Base-by-base conservation (phyloP, 2,888 invertebrate genomes). In the Nymphalis polychloros region DNA sequence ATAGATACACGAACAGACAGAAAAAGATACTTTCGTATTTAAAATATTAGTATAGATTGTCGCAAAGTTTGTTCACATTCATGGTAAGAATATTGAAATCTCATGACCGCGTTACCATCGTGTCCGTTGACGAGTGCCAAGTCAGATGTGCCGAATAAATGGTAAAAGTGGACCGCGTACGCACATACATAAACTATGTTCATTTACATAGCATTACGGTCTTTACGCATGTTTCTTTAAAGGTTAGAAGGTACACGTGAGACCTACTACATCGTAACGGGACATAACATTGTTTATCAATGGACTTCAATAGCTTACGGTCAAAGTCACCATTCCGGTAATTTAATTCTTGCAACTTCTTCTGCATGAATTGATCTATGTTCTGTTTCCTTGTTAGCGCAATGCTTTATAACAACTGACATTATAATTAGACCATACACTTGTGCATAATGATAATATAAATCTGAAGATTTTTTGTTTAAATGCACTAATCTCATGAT, bases 121-220 rank as follows among this genome's bases (percentile, higher is more conserved):
- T 41, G 48, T 35, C 59, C 57, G 60, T 50, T 59, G 59, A 27
- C 49, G 49, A 62, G 68, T 64, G 71, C 64, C 71, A 72, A 72
- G 74, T 69, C 71, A 81, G 81, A 80, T 82, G 83, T 83, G 77
- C 82, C 82, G 83, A 85, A 85, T 86, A 86, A 84, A 84, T 85
- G 80, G 82, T 85, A 87, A 89, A 92, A 90, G 84, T 90, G 87
- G 85, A 86, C 86, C 87, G 88, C 85, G 86, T 85, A 84, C 86
- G 82, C 59, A 31, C 59, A 35, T 59, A 63, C 59, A 50, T 61
- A 27, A 10, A 53, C 60, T 20, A 46, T 52, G 55, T 49, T 64
- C 61, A 65, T 65, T 65, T 48, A 23, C 61, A 70, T 61, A 19
- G 49, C 63, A 71, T 61, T 64, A 53, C 63, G 49, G 48, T 27